phyloP scores from a whole-genome alignment of 2,797 vertebrate species.

The Paratrypauchen microcephalus region DNA sequence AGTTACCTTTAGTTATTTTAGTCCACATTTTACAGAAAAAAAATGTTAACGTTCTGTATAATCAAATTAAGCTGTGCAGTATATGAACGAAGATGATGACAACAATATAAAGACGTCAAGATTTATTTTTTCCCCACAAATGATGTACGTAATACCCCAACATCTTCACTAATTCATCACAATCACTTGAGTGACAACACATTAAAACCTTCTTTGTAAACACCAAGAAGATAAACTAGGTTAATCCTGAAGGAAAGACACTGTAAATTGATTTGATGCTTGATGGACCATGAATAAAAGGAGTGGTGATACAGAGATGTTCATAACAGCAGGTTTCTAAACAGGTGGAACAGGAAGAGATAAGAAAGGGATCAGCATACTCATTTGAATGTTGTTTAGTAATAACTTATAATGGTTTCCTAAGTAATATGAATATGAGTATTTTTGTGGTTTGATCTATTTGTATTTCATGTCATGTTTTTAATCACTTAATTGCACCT shows the following conservation, averaged over 20 bases:
- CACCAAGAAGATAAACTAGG: constrained; percentile 47
- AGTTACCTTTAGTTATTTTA: too few relatives aligned
- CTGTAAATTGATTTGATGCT: constrained; percentile 67
- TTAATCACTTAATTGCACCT: not conserved
- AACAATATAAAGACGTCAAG: not conserved
- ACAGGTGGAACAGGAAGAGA: constrained; percentile 20
- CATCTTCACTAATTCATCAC: constrained; percentile 44
- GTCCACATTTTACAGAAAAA: not conserved
- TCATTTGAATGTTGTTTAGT: not conserved
- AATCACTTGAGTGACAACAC: constrained; percentile 47
- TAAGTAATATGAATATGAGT: not conserved
- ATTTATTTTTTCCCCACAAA: not conserved
- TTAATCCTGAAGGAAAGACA: constrained; percentile 51
- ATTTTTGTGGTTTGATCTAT: not conserved
- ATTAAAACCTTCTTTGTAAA: constrained; percentile 53
- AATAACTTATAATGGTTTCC: not conserved
- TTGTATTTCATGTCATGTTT: not conserved
- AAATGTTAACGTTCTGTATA: too few relatives aligned
- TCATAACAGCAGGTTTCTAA: constrained; percentile 38
- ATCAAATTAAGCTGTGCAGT: not conserved
- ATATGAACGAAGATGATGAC: not conserved
- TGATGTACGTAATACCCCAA: constrained; percentile 23
- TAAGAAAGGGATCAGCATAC: constrained; percentile 12
- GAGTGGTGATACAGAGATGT: constrained; percentile 50
- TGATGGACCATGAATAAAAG: constrained; percentile 57